Percentiles rank a stretch among this genome's conserved stretches.
Conservation (phyloP, 1,140 invertebrate genomes). For the Bombus terrestris region DNA sequence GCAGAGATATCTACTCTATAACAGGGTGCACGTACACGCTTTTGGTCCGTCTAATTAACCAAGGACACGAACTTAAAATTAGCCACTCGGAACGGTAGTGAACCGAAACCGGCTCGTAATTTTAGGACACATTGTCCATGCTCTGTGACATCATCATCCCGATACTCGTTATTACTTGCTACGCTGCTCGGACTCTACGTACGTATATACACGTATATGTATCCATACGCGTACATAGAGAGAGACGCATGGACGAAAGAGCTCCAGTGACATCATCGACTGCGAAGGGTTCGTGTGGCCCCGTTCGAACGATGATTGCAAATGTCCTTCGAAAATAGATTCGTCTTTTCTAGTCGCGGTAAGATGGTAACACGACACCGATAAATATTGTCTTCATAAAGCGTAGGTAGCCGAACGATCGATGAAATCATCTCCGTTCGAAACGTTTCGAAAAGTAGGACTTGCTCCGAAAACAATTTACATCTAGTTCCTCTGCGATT, state of each 20-base stretch:
- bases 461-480: neutral
- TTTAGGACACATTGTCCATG: constrained; percentile 55
- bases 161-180: constrained; percentile 53
- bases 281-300: constrained; percentile 20
- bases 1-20: neutral
- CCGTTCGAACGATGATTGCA: constrained; percentile 43
- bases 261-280: constrained; percentile 59
- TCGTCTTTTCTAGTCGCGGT: constrained; percentile 36
- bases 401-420: too few species aligned
- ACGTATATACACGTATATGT: neutral
- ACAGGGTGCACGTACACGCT: neutral
- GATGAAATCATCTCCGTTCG: neutral
- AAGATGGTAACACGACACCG: constrained; percentile 32
- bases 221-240: neutral
- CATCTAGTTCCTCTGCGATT: neutral
- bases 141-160: constrained; percentile 57
- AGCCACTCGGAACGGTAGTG: constrained; percentile 10
- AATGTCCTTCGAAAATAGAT: constrained; percentile 62
- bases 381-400: neutral
- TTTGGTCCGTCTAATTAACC: constrained; percentile 20
- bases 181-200: neutral
- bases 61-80: constrained; percentile 46
- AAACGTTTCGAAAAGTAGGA: neutral
- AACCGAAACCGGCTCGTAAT: constrained; percentile 42
- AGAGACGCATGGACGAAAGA: too few species aligned